Evolutionary conservation across 2,797 vertebrate genomes (phyloP), one percentile per base, ranked within the genome.

Genomic region (Schizopygopsis malacanthus): DNA sequence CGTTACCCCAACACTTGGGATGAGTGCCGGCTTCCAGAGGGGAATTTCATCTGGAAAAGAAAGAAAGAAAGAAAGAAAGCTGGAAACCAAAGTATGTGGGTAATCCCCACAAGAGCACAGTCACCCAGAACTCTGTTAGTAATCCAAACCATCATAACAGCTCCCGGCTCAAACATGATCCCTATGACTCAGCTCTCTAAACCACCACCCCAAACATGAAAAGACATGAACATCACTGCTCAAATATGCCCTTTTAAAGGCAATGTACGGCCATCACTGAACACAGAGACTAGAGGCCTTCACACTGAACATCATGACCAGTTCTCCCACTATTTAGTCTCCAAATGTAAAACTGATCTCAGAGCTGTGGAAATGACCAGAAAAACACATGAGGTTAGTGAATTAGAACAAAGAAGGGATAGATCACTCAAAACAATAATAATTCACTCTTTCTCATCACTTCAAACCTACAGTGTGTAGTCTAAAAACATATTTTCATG

Each of bases 131-230:
- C 87, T 88, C 67, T 79, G 89, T 91, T 90, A 92, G 93, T 92
- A 94, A 94, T 92, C 91, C 91, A 92, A 93, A 92, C 93, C 92
- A 88, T 87, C 82, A 92, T 92, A 93, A 93, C 93, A 91, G 92
- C 89, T 90, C 80, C 87, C 93, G 92, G 93, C 92, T 91, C 15
- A 50, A 92, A 93, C 91, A 59, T 87, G 91, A 94, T 91, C 91
- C 91, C 70, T 88, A 89, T 93, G 93, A 95, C 90, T 94, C 92
- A 91, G 76, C 88, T 90, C 85, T 85, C 80, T 50, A 87, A 86
- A 80, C 90, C 65, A 82, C 79, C 70, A 87, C 80, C 70, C 77
- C 80, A 88, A 75, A 84, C 83, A 85, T 59, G 28, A 88, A 87
- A 81, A 83, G 65, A 79, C 81, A 63, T 47, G 70, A 71, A 83